Evolutionary conservation across 2,888 invertebrate genomes (phyloP), one percentile per base, ranked within the genome.

Genomic region (Timema cristinae): DNA sequence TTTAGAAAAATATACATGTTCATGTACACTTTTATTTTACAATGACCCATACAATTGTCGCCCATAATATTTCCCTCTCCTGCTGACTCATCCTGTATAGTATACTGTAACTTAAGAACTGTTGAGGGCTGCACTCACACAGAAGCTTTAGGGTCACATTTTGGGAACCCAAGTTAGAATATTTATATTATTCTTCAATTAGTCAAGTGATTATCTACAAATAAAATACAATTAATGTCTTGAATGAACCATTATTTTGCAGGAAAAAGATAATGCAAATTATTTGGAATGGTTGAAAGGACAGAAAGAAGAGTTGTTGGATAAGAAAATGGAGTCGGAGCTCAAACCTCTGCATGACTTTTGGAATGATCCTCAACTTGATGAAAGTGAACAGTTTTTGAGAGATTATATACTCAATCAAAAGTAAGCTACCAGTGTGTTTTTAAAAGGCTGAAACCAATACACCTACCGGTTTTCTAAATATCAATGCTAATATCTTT

Each of bases 331-430:
- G 50, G 88, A 88, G 76, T 83, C 86, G 69, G 89, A 90, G 63
- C 82, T 94, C 77, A 90, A 91, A 73, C 90, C 91, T 0, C 82
- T 97, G 52, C 91, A 91, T 77, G 90, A 92, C 48, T 92, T 91
- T 79, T 97, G 97, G 97, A 89, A 86, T 13, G 89, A 92, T 81
- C 92, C 93, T 15, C 88, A 91, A 75, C 83, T 98, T 47, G 91
- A 92, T 77, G 88, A 90, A 70, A 91, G 89, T 51, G 98, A 98
- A 80, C 91, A 91, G 71, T 99, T 96, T 82, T 84, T 99, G 2
- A 87, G 94, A 71, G 97, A 99, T 83, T 98, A 94, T 81, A 90
- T 98, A 76, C 83, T 98, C 54, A 93, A 97, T 79, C 93, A 95
- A 81, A 89, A 90, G 84, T 89, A 85, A 50, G 76, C 79, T 67